Conservation (phyloP, 2,113 vertebrate species). For the Polyodon spathula region DNA sequence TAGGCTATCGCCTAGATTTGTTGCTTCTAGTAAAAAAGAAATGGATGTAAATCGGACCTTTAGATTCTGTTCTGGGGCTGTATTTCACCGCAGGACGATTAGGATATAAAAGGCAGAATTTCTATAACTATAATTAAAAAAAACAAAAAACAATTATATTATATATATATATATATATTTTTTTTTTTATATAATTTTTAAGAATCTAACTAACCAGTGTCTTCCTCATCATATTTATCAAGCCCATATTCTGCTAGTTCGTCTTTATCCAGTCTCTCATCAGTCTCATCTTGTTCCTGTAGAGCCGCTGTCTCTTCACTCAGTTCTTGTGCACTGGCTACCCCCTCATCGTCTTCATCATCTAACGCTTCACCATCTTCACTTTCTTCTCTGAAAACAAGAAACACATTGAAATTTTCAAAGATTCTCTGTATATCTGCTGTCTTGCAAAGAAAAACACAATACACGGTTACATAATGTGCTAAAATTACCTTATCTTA, state of each 20-base stretch:
- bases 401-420: constrained; percentile 9
- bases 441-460: no score
- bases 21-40: constrained; percentile 44
- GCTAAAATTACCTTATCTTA: no score
- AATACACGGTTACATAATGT: no score
- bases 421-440: not conserved
- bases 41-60: not conserved
- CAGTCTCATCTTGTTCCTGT: constrained; percentile 20
- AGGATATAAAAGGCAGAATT: not conserved
- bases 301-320: constrained; percentile 17
- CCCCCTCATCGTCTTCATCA: constrained; percentile 47
- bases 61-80: no score
- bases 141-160: no score
- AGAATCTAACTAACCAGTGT: constrained; percentile 46
- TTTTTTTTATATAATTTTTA: not conserved
- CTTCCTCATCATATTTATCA: constrained; percentile 81
- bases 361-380: constrained; percentile 55
- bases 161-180: no score
- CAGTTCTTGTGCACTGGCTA: constrained; percentile 21
- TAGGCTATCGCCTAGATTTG: constrained; percentile 78
- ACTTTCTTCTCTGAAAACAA: constrained; percentile 28
- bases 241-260: constrained; percentile 79
- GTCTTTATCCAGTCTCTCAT: constrained; percentile 28
- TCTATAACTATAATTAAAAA: no score
- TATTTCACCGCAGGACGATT: not conserved